These are phyloP conservation scores for Ictalurus furcatus DNA, from an alignment of 2,113 vertebrate genomes.

Conservation along the genomic window DNA sequence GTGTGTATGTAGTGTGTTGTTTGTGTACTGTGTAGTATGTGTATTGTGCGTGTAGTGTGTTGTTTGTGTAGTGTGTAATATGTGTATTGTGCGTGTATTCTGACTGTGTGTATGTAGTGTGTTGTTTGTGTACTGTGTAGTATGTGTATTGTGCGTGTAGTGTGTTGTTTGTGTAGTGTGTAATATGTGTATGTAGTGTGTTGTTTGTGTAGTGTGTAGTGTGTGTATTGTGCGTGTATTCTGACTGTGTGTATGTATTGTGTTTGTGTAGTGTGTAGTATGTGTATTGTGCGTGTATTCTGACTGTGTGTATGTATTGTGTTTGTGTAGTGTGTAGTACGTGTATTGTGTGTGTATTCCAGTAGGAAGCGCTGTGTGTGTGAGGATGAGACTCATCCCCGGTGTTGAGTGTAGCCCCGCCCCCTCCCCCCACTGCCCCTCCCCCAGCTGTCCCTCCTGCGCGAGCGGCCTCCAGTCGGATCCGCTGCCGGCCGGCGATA, in stretches of 20 bases:
- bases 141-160: too few species aligned
- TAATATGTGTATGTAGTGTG: too few species aligned
- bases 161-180: too few species aligned
- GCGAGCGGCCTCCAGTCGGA: conserved; percentile 65
- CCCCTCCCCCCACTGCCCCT: background rate
- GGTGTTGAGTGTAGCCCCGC: conserved; percentile 13
- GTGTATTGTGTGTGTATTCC: background rate
- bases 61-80: too few species aligned
- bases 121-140: too few species aligned
- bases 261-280: background rate
- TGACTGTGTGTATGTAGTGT: too few species aligned
- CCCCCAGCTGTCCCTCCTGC: conserved; percentile 40
- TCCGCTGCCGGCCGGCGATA: conserved; percentile 75
- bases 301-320: background rate
- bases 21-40: too few species aligned
- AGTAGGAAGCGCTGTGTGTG: background rate
- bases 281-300: background rate
- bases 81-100: too few species aligned
- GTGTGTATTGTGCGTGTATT: background rate
- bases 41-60: too few species aligned
- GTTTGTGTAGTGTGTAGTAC: background rate
- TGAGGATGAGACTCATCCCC: background rate
- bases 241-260: background rate
- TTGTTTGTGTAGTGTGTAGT: background rate
- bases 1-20: background rate